phyloP scores from a whole-genome alignment of 30 jellyfish, hydroid and myxozoan genomes.

The Nemopilema nomurai region DNA sequence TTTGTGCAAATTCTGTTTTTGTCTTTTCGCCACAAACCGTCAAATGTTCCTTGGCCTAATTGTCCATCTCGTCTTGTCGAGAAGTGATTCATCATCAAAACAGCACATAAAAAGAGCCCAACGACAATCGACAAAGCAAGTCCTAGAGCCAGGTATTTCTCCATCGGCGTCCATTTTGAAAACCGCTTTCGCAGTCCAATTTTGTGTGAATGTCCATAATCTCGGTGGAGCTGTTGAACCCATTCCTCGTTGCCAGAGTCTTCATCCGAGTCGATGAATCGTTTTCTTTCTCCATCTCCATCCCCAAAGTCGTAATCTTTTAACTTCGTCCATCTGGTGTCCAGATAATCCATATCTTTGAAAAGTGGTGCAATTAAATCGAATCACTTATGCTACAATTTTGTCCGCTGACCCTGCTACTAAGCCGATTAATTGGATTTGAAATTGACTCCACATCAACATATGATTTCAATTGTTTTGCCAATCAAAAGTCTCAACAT shows the following conservation, averaged over 20 bases:
- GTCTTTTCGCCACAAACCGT: not conserved
- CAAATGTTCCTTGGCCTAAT: not conserved
- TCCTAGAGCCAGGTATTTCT: slow-evolving; percentile 42
- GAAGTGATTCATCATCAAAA: slow-evolving; percentile 28
- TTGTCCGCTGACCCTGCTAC: too few relatives aligned
- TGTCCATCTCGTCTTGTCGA: not conserved
- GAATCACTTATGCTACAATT: too few relatives aligned
- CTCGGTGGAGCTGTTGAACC: slow-evolving; percentile 94
- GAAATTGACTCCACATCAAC: too few relatives aligned
- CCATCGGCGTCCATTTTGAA: slow-evolving; percentile 71
- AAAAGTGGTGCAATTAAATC: too few relatives aligned
- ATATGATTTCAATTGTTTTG: too few relatives aligned
- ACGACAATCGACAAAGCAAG: slow-evolving; percentile 27
- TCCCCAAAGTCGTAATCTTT: slow-evolving; percentile 64
- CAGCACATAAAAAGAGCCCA: slow-evolving; percentile 35
- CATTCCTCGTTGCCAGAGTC: slow-evolving; percentile 92
- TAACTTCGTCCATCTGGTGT: slow-evolving; percentile 73
- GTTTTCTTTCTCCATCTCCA: slow-evolving; percentile 51
- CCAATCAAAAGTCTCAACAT: too few relatives aligned
- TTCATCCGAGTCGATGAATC: slow-evolving; percentile 73
- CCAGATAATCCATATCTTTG: slow-evolving; percentile 53
- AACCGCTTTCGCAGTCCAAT: slow-evolving; percentile 27
- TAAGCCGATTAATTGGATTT: too few relatives aligned
- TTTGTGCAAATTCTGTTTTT: slow-evolving; percentile 37
- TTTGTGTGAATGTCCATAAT: slow-evolving; percentile 56